Base-by-base conservation (phyloP, 2,797 vertebrate genomes). In the Takifugu ocellatus region DNA sequence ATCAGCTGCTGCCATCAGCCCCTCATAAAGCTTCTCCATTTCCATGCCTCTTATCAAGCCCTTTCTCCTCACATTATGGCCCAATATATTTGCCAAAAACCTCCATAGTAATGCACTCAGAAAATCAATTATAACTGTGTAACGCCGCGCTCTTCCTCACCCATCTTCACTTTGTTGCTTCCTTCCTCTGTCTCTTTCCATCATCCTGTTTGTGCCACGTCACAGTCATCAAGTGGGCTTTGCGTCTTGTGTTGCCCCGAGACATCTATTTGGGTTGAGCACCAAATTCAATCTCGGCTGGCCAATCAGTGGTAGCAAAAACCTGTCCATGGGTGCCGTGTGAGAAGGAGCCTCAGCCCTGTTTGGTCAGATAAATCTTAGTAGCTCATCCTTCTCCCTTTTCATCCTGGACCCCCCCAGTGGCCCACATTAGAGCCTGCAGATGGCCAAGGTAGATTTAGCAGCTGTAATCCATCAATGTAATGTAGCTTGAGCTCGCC, bases 381-480 rank as follows among this genome's bases (percentile, higher is more conserved):
- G 81, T 67, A 72, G 81, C 84, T 89, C 87, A 86, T 89, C 84
- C 82, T 75, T 85, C 66, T 81, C 77, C 63, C 72, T 82, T 86
- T 86, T 87, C 77, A 85, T 86, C 78, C 67, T 27, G 64, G 79
- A 78, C 81, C 79, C 80, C 80, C 83, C 82, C 79, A 70, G 81
- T 86, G 86, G 77, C 88, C 83, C 80, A 84, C 78, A 88, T 90
- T 89, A 87, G 83, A 83, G 83, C 66, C 72, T 83, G 77, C 82
- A 88, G 87, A 89, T 87, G 88, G 82, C 84, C 87, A 79, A 67
- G 66, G 75, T 83, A 89, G 87, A 90, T 90, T 86, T 81, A 77
- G 79, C 71, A 84, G 66, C 84, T 81, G 84, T 83, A 85, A 90
- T 90, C 85, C 77, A 87, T 87, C 85, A 85, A 83, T 83, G 78